phyloP scores from a whole-genome alignment of 1,140 invertebrate genomes.

The Drosophila punjabiensis region DNA sequence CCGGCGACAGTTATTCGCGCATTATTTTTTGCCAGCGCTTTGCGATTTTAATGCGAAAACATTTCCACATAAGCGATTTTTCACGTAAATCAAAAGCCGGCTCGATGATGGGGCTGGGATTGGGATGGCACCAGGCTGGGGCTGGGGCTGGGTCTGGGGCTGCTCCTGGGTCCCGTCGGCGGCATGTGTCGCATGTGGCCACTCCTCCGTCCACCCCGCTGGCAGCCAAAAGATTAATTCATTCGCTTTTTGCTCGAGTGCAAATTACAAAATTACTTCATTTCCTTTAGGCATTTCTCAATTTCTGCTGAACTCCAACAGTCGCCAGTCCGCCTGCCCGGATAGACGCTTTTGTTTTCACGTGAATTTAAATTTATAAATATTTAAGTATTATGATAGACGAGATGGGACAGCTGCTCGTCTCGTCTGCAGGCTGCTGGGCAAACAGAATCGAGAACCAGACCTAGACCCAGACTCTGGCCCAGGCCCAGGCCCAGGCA shows the following conservation, averaged over 20 bases:
- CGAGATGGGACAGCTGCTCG: constrained; percentile 51
- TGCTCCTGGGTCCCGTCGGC: constrained; percentile 11
- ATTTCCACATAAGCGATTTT: constrained; percentile 82
- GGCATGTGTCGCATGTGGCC: constrained; percentile 36
- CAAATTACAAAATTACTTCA: constrained; percentile 82
- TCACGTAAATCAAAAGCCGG: constrained; percentile 77
- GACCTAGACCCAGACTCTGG: constrained; percentile 19
- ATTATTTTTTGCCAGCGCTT: constrained; percentile 39
- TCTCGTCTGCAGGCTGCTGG: constrained; percentile 52
- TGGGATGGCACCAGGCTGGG: not conserved
- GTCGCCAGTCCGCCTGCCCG: constrained; percentile 12
- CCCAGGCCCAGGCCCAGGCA: constrained; percentile 25
- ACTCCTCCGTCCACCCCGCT: constrained; percentile 21
- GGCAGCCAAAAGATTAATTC: constrained; percentile 73
- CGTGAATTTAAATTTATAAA: constrained; percentile 82
- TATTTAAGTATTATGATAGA: constrained; percentile 80
- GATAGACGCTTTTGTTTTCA: constrained; percentile 76
- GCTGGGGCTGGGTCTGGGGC: not conserved
- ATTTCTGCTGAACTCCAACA: constrained; percentile 74
- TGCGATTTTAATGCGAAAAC: constrained; percentile 60
- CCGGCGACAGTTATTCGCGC: constrained; percentile 45
- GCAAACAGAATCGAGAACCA: constrained; percentile 53
- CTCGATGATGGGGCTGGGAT: constrained; percentile 51
- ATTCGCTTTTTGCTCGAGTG: constrained; percentile 79
- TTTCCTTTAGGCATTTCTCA: constrained; percentile 80